Base-by-base conservation (phyloP, 2,113 vertebrate species). In the Toxostoma redivivum region DNA sequence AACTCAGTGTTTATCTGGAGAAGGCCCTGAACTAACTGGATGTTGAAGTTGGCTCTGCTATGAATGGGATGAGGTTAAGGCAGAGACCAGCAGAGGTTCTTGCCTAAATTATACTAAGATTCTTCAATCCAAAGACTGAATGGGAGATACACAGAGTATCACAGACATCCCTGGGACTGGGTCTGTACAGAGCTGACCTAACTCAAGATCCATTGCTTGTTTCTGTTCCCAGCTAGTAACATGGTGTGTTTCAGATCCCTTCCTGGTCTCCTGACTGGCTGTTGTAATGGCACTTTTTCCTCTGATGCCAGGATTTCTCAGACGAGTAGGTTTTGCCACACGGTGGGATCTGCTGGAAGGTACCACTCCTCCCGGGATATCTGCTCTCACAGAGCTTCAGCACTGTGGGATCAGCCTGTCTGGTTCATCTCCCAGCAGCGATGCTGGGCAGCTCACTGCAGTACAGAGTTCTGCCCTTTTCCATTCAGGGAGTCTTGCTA, bases 61-160 rank as follows among this genome's bases (percentile, higher is more conserved):
- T 67, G 50, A 47, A 17, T n/a, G 37, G 7, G 6, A 6, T 1
- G 2, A 23, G 13, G 11, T n/a, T 66, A 18, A 51, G 2, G 7
- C 9, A 21, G 70, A 79, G 42, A 50, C 28, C 4, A 10, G 7
- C 5, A n/a, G 56, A 50, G 3, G 11, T 70, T 60, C 30, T 57
- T 83, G 31, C 47, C 19, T 69, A 15, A 69, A 31, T 82, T 45
- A 10, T 25, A 8, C 9, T 54, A 11, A 42, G 8, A 7, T 38
- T 74, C 37, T 72, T 88, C 17, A 76, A 35, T 24, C 20, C 30
- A 51, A 66, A 57, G 38, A 38, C 25, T 66, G 35, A 57, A 7
- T 19, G 20, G 25, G 42, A 81, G 38, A 21, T 5, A 22, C 25
- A 20, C 6, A 22, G 20, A 19, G 11, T 77, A 22, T 28, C 20